Evolutionary conservation across 2,888 invertebrate species (phyloP).

Genomic region (Epinotia demarniana): DNA sequence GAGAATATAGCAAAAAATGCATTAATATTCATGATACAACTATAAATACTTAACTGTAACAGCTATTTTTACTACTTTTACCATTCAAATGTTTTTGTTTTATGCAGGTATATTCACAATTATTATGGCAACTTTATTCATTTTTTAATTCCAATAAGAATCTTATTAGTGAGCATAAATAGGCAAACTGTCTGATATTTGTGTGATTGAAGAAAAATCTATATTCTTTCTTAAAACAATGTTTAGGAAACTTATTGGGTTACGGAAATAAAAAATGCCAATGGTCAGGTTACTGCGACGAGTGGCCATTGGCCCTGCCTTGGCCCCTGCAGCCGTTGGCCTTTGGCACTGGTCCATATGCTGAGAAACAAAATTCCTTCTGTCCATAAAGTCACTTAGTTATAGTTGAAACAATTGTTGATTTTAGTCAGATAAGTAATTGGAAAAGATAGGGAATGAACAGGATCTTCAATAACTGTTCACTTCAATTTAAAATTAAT

Average conservation of each 20-base stretch:
- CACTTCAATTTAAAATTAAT: too few relatives aligned
- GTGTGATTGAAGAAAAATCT: background rate
- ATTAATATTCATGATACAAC: background rate
- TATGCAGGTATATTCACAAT: background rate
- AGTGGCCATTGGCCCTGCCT: constrained; percentile 1
- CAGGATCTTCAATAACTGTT: too few relatives aligned
- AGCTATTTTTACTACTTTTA: background rate
- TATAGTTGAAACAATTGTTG: background rate
- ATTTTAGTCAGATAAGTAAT: too few relatives aligned
- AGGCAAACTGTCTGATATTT: background rate
- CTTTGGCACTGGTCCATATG: constrained; percentile 10
- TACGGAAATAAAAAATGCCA: background rate
- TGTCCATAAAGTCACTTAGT: background rate
- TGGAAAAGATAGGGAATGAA: too few relatives aligned
- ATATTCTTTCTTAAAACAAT: background rate
- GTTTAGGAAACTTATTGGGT: background rate
- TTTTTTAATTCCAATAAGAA: constrained; percentile 11
- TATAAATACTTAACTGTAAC: background rate
- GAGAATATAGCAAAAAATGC: background rate
- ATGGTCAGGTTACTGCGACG: background rate
- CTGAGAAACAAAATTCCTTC: constrained; percentile 11
- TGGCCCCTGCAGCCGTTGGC: constrained; percentile 10
- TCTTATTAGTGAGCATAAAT: constrained; percentile 2
- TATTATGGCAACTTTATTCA: background rate
- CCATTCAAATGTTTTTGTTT: background rate